Evolutionary conservation across 2,113 vertebrate genomes (phyloP), one percentile per base, ranked within the genome.

Genomic region (Lepus americanus): DNA sequence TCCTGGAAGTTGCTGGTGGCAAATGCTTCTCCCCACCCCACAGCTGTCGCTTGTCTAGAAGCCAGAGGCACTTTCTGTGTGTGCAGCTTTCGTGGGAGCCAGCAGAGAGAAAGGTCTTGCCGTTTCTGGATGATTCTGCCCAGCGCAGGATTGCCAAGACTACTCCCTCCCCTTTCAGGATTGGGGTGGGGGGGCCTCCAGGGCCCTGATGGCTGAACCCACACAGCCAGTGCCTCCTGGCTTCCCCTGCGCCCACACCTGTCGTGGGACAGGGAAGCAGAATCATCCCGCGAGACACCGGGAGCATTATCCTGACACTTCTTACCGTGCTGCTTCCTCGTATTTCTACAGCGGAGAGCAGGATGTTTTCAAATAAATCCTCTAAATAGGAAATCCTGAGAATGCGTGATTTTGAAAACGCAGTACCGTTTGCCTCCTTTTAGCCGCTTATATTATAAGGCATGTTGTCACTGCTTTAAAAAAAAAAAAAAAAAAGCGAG

Each of bases 341-440:
- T 97, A 97, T 97, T 98, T 97, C 97, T 92, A 90, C 90, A 94
- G 95, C 92, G 79, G 94, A 81, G 92, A 94, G 96, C 63, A 94
- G 81, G 96, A 95, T 98, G 95, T 97, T 97, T 97, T 96, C 95
- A 98, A 97, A 97, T 97, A 97, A 94, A 90, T 44, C 88, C 84
- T 97, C 94, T 96, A 97, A 91, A 92, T 97, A 95, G 51, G 95
- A 96, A 96, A 97, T 98, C 93, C 96, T 92, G 96, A 94, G 94
- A 97, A 92, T 78, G 95, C 87, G 85, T 70, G 69, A 92, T 69
- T 94, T 94, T 39, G 77, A 87, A 92, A 95, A 94, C 9, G 94
- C 82, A 3, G 36, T 81, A 95, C 96, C 74, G 53, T 92, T 87
- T 90, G 80, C 72, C 73, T 92, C 20, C 95, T 98, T 96, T 87